Evolutionary conservation across 1,140 invertebrate genomes (phyloP), one percentile per base, ranked within the genome.

Genomic region (Halyomorpha halys): DNA sequence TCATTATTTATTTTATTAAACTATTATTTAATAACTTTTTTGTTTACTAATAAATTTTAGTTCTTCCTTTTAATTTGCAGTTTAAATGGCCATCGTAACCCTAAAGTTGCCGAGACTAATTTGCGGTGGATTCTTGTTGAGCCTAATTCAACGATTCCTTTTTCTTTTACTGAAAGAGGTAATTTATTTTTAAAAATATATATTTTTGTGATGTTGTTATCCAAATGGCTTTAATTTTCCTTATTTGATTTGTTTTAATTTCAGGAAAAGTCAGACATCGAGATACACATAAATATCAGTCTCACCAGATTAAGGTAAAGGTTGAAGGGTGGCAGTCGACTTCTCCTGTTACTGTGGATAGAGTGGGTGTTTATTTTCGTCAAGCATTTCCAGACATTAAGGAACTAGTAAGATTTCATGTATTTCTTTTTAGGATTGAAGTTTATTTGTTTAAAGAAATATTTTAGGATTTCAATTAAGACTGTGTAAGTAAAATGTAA

Each of bases 331-430:
- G 94, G 93, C 82, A 83, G 60, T 78, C 88, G 44, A 83, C 92
- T 62, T 81, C 83, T 68, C 91, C 95, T 16, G 87, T 99, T 1
- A 91, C 91, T 3, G 87, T 99, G 1, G 95, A 98, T 76, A 88
- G 90, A 76, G 94, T 97, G 16, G 96, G 95, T 1, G 82, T 91
- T 18, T 98, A 90, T 75, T 98, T 97, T 74, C 77, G 95, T 62
- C 81, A 90, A 68, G 83, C 89, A 1, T 79, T 80, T 19, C 78
- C 79, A 9, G 79, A 83, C 14, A 21, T 56, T 15, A 19, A 56
- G 53, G 15, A 23, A 23, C 23, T 23, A 3, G 53, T 56, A 56
- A 56, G 18, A 61, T 56, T 11, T 45, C 9, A 19, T 54, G 8
- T 18, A 11, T 39, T 39, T 39, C 1, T 39, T 11, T 39, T 39